A percentile compares a stretch with the other conserved stretches of the same genome.
Conservation (phyloP, 2,113 vertebrate species). For the Thunnus thynnus region DNA sequence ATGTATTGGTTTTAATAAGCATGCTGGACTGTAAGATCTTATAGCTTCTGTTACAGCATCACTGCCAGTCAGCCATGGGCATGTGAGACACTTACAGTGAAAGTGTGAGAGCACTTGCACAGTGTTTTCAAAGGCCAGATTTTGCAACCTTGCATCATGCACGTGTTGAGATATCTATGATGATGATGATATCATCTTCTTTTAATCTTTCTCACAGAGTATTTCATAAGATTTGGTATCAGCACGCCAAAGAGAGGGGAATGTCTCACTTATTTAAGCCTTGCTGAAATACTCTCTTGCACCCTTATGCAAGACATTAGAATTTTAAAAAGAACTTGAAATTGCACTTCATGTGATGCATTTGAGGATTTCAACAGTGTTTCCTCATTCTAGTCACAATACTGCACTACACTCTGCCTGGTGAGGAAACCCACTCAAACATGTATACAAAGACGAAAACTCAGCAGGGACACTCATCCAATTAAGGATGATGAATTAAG, state of each 20-base stretch:
- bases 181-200: conserved; percentile 50
- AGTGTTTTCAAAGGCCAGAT: conserved; percentile 13
- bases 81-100: conserved; percentile 21
- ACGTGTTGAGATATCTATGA: conserved; percentile 11
- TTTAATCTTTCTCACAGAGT: conserved; percentile 29
- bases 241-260: neutral
- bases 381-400: conserved; percentile 1
- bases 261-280: conserved; percentile 40
- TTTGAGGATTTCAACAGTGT: conserved; percentile 29
- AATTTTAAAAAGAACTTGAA: conserved; percentile 33
- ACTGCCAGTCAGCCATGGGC: neutral
- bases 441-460: neutral
- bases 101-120: neutral
- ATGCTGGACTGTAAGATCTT: neutral
- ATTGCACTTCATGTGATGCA: conserved; percentile 35
- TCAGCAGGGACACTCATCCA: neutral
- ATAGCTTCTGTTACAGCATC: conserved; percentile 12
- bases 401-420: neutral
- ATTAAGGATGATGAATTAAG: neutral
- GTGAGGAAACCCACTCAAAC: neutral
- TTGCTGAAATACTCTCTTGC: conserved; percentile 15
- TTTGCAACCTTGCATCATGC: conserved; percentile 56
- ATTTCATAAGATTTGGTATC: conserved; percentile 40
- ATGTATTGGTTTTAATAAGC: conserved; percentile 10
- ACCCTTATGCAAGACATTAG: conserved; percentile 41